Percentiles rank a stretch among this genome's conserved stretches.
Evolutionary conservation across 2,888 invertebrate species (phyloP).

Genomic region (Macrophya annulata): DNA sequence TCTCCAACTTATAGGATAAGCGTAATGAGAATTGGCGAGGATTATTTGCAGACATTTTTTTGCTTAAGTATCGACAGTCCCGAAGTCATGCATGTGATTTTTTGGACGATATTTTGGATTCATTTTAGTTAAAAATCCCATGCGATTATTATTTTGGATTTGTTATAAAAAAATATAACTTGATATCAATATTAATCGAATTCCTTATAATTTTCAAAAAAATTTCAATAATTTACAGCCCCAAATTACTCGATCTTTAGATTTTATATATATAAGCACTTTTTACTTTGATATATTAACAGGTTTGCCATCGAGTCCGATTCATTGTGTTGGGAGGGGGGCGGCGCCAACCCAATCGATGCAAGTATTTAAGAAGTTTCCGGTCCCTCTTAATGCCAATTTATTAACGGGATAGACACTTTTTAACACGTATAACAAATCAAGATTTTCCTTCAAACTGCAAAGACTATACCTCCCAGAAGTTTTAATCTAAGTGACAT

Average conservation of each 20-base stretch:
- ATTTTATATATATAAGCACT: neutral
- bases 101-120: neutral
- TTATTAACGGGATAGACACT: neutral
- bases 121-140: neutral
- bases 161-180: too few species aligned
- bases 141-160: neutral
- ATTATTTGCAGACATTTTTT: conserved; percentile 3
- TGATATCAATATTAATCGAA: too few species aligned
- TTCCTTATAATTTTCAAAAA: too few species aligned
- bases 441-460: neutral
- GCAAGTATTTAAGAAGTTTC: conserved; percentile 45
- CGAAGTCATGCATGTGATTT: neutral
- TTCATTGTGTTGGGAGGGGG: neutral
- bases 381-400: neutral
- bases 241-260: too few species aligned
- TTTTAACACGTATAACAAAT: neutral
- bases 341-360: conserved; percentile 33
- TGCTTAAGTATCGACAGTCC: conserved; percentile 6
- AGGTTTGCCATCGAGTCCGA: conserved; percentile 6
- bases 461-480: neutral
- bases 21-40: neutral
- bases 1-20: neutral
- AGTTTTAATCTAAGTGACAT: neutral
- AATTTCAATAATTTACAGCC: too few species aligned
- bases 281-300: conserved; percentile 9